These are phyloP conservation scores for Turdus rufiventris DNA, from an alignment of 2,113 vertebrate species.

Conservation along the genomic window DNA sequence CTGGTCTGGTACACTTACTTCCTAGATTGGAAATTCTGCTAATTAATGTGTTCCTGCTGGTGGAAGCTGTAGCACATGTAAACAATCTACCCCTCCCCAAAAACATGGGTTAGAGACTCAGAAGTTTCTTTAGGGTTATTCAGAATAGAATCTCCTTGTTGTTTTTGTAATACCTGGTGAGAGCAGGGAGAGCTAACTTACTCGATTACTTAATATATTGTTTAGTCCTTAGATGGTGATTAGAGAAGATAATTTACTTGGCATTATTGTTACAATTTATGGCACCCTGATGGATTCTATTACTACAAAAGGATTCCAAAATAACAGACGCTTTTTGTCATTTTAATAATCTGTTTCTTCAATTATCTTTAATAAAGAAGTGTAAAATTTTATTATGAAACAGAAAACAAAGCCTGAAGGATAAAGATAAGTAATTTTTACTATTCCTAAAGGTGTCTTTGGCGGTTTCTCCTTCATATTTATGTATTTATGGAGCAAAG, in stretches of 20 bases:
- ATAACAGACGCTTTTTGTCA: neutral
- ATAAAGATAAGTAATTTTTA: neutral
- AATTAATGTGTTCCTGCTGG: neutral
- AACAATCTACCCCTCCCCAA: neutral
- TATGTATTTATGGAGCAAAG: neutral
- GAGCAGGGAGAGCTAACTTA: neutral
- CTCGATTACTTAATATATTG: neutral
- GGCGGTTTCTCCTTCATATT: neutral
- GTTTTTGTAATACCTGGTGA: neutral
- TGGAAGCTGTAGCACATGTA: neutral
- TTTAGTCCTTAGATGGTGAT: neutral
- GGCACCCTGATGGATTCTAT: neutral
- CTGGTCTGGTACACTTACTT: neutral
- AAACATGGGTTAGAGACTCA: neutral
- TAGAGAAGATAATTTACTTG: neutral
- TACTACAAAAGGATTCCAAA: neutral
- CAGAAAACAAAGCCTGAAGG: neutral
- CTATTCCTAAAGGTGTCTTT: neutral
- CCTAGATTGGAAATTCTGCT: neutral
- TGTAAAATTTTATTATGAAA: neutral
- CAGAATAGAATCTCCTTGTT: neutral
- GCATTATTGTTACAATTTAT: neutral
- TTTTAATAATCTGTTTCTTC: neutral
- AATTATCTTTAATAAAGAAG: neutral
- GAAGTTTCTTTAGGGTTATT: neutral